Evolutionary conservation across 2,113 vertebrate genomes (phyloP), one percentile per base, ranked within the genome.

Genomic region (Erythrolamprus reginae): DNA sequence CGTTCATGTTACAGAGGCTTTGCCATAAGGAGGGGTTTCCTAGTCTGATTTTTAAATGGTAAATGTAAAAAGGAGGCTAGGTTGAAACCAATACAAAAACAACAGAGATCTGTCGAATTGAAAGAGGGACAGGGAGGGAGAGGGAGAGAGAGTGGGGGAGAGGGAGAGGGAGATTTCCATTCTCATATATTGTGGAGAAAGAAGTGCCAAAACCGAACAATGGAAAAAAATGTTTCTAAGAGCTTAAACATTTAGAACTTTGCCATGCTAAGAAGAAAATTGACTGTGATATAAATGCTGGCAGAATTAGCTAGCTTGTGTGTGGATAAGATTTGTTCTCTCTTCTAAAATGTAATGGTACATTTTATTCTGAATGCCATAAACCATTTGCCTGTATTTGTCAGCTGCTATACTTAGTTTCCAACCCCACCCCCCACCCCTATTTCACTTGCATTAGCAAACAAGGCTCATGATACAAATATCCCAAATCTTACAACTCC

Each of bases 41-140:
- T 93, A 84, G 88, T 90, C 89, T 90, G 28, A 50, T 91, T 88
- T 50, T 95, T 91, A 96, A 96, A 91, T 92, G 61, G 45, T 88
- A 85, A 92, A 94, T 48, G 28, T 45, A 90, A 82, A 89, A 90
- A 52, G 87, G 82, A 87, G 47, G 88, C 84, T 47, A 89, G 42
- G 42, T 89, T 86, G 90, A 88, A 93, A 91, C 92, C 65, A 42
- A 42, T 42, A 8, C 15, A 50, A 12, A 85, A 50, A 26, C 88
- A 65, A 28, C 89, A 90, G 93, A 42, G 91, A 93, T 92, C 38
- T 93, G 84, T 45, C 19, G 89, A 65, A 26, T 88, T 89, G 53
- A 23, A 7, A 23, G 53, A 23, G 5, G 21, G 21, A 55, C 5
- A 19, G 19, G 1, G 1, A 21, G 53, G 1, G 19, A 23, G 21